Evolutionary conservation across 2,888 invertebrate genomes (phyloP), one percentile per base, ranked within the genome.

Genomic region (Drosophila pegasa): DNA sequence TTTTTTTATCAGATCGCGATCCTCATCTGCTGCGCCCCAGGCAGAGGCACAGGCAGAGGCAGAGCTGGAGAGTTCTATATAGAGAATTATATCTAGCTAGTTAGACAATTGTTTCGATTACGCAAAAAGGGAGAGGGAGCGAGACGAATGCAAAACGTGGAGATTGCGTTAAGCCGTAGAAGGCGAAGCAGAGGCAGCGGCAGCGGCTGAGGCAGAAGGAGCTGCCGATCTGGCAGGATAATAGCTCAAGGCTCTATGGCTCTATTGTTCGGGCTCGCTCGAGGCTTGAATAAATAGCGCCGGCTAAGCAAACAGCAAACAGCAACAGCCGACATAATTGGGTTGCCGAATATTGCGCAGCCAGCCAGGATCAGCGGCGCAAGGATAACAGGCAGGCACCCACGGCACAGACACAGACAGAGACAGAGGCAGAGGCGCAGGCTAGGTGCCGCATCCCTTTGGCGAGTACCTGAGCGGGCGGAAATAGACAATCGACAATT

Each of bases 401-500:
- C 75, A 79, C 77, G 75, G 75, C 78, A n/a, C 45, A 5, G 6
- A n/a, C n/a, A n/a, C n/a, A n/a, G n/a, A n/a, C n/a, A n/a, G n/a
- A n/a, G n/a, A n/a, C n/a, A n/a, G n/a, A n/a, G n/a, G n/a, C n/a
- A n/a, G n/a, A n/a, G n/a, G n/a, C n/a, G 27, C 58, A 54, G 31
- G 47, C 38, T 47, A 27, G 45, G 29, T 22, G n/a, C 38, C 73
- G 71, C 59, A 74, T 68, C 64, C 71, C 58, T 67, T 64, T 45
- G 35, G 45, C 61, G 20, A 8, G 31, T 47, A 52, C 35, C 33
- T 40, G 20, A 58, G 29, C 45, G 2, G 33, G 2, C 84, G 88
- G 88, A 83, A 87, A 74, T 86, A 79, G 58, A 82, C 86, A 86
- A 88, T 88, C 77, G 80, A 82, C 86, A 85, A 86, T 86, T 74